These are phyloP conservation scores for Cirrhinus mrigala DNA, from an alignment of 2,797 vertebrate genomes.

Conservation along the genomic window DNA sequence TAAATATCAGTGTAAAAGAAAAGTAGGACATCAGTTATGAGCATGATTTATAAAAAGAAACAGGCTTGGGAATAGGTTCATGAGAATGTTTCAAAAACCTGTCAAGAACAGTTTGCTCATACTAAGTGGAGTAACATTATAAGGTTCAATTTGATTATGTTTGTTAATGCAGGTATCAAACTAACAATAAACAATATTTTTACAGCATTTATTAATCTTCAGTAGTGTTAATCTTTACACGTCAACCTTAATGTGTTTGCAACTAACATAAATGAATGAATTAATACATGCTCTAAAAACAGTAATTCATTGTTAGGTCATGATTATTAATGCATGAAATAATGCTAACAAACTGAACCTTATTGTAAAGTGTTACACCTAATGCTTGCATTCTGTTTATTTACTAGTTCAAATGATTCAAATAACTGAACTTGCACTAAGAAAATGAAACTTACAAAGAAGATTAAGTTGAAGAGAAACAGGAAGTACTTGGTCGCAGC, in stretches of 20 bases:
- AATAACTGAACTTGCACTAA: not conserved
- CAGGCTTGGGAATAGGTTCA: not conserved
- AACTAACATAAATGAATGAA: not conserved
- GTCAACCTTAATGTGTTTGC: not conserved
- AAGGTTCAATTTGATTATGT: not conserved
- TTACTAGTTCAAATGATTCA: not conserved
- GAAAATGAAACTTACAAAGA: constrained; percentile 69
- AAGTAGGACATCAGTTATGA: constrained; percentile 27
- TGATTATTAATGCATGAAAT: not conserved
- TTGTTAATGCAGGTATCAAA: not conserved
- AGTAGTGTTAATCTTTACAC: not conserved
- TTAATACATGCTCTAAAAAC: not conserved
- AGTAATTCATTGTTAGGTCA: not conserved
- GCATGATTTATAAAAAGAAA: constrained; percentile 16
- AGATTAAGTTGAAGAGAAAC: constrained; percentile 74
- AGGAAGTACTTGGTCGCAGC: constrained; percentile 73
- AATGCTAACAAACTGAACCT: not conserved
- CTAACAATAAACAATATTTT: not conserved
- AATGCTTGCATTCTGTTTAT: not conserved
- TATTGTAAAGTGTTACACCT: not conserved
- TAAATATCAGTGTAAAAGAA: constrained; percentile 4
- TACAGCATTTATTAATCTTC: not conserved
- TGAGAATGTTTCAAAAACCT: not conserved
- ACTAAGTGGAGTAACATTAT: not conserved
- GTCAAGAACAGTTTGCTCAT: not conserved